A percentile compares a stretch with the other conserved stretches of the same genome.
These are phyloP conservation scores for Plectrocnemia conspersa DNA, from an alignment of 1,140 invertebrate genomes.

Conservation along the genomic window DNA sequence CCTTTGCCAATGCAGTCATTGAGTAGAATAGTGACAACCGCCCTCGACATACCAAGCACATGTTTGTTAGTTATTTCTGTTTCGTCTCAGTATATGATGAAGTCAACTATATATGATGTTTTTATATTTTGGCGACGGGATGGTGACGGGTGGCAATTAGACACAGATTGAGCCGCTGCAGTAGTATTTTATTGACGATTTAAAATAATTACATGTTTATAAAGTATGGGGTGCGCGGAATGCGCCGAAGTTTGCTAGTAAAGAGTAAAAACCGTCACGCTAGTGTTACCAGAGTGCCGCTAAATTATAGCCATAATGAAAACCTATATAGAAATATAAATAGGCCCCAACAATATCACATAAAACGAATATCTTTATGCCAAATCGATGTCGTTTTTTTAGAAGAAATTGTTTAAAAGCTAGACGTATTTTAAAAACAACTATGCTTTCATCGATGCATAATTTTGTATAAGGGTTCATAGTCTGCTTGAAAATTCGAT, in stretches of 20 bases:
- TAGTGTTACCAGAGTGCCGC: too few relatives aligned
- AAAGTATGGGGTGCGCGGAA: too few relatives aligned
- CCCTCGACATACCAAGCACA: slow-evolving; percentile 7
- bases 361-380: slow-evolving; percentile 38
- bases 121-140: too few relatives aligned
- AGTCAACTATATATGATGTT: slow-evolving; percentile 37
- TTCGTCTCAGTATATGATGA: slow-evolving; percentile 37
- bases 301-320: too few relatives aligned
- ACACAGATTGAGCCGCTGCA: too few relatives aligned
- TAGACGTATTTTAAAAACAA: slow-evolving; percentile 39
- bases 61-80: slow-evolving; percentile 12
- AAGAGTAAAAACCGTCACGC: too few relatives aligned
- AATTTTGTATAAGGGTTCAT: slow-evolving; percentile 33
- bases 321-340: too few relatives aligned
- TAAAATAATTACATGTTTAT: too few relatives aligned
- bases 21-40: slow-evolving; percentile 14
- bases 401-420: slow-evolving; percentile 40
- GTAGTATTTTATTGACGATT: too few relatives aligned
- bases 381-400: slow-evolving; percentile 38
- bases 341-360: too few relatives aligned
- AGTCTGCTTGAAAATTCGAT: slow-evolving; percentile 18
- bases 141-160: too few relatives aligned
- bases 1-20: slow-evolving; percentile 15
- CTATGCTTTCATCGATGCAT: slow-evolving; percentile 37
- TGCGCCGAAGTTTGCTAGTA: too few relatives aligned